phyloP scores from a whole-genome alignment of 2,888 invertebrate genomes.

The Himalopsyche kuldschensis region DNA sequence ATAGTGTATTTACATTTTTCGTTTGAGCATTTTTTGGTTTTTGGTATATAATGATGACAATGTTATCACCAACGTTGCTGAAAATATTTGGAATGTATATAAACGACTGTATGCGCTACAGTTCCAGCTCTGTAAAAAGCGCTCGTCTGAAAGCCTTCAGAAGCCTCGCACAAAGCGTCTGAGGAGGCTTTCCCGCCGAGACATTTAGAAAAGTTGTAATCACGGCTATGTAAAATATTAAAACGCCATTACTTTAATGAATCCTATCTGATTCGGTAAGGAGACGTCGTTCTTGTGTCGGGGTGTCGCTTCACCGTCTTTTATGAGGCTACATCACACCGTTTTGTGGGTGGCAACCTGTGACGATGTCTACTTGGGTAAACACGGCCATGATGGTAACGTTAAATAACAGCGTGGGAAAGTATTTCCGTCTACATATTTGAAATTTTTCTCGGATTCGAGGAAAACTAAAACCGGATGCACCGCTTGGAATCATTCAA shows the following conservation, averaged over 20 bases:
- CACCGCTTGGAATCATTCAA: too few species aligned
- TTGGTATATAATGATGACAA: too few species aligned
- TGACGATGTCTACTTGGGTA: not conserved
- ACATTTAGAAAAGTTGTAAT: slow-evolving; percentile 50
- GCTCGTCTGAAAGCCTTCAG: not conserved
- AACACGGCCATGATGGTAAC: not conserved
- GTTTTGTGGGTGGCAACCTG: not conserved
- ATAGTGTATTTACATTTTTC: too few species aligned
- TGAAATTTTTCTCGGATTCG: too few species aligned
- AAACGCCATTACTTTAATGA: slow-evolving; percentile 61
- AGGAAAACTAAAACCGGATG: too few species aligned
- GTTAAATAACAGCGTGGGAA: not conserved
- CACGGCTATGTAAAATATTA: slow-evolving; percentile 58
- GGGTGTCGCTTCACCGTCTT: slow-evolving; percentile 22
- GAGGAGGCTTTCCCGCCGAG: not conserved
- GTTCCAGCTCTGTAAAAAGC: not conserved
- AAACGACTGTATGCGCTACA: too few species aligned
- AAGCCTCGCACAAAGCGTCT: not conserved
- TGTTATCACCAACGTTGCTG: too few species aligned
- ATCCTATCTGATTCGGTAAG: slow-evolving; percentile 59
- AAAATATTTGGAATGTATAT: too few species aligned
- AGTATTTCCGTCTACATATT: not conserved
- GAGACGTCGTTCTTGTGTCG: slow-evolving; percentile 43
- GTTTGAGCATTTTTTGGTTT: too few species aligned
- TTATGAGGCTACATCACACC: slow-evolving; percentile 24